Evolutionary conservation across 2,797 vertebrate genomes (phyloP).

Genomic region (Triplophysa bombifrons): DNA sequence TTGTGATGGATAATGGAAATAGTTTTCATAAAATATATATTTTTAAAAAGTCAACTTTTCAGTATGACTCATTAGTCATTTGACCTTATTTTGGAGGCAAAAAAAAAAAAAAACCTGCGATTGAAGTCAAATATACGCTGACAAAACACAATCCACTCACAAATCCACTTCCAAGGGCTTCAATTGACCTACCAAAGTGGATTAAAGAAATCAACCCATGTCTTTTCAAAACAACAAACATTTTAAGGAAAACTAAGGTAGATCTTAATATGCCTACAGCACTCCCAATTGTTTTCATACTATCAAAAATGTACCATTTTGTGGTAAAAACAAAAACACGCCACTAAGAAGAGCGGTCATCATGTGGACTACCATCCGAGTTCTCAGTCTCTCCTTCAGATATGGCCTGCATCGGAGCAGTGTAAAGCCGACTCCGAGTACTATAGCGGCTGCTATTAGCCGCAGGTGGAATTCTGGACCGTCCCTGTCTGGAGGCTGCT

Average conservation of each 20-base stretch:
- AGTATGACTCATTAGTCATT: background rate
- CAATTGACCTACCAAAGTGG: constrained; percentile 35
- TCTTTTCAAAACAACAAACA: constrained; percentile 22
- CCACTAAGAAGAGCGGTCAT: constrained; percentile 94
- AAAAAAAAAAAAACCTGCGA: background rate
- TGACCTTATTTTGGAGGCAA: constrained; percentile 26
- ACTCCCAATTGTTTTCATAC: constrained; percentile 35
- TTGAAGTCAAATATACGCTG: constrained; percentile 16
- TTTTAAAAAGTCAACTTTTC: background rate
- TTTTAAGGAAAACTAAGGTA: constrained; percentile 29
- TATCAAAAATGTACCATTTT: constrained; percentile 48
- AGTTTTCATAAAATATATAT: constrained; percentile 8
- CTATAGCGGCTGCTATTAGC: constrained; percentile 98
- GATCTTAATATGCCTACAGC: constrained; percentile 26
- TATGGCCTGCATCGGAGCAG: constrained; percentile 98
- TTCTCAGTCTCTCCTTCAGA: constrained; percentile 98
- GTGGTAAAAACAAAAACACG: constrained; percentile 47
- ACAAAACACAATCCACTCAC: constrained; percentile 14
- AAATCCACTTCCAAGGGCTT: constrained; percentile 14
- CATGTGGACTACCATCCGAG: constrained; percentile 96
- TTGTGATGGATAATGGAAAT: constrained; percentile 25
- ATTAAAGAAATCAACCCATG: constrained; percentile 31
- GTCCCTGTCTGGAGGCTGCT: constrained; percentile 89
- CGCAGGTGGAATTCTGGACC: constrained; percentile 90
- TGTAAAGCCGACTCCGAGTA: constrained; percentile 94